Conservation (phyloP, 2,888 invertebrate species). For the Bellardia pandia region DNA sequence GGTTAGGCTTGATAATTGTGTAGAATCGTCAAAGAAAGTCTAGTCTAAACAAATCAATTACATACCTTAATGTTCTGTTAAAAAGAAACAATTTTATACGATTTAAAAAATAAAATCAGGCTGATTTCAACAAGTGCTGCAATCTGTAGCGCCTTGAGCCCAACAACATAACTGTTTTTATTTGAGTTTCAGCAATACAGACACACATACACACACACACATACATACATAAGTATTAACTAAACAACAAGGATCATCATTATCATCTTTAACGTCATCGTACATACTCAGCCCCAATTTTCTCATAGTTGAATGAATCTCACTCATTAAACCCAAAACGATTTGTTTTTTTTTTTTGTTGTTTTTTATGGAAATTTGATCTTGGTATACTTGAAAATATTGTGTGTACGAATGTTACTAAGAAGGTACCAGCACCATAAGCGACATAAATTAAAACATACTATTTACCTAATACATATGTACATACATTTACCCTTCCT, state of each 20-base stretch:
- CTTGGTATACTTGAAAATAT: slow-evolving; percentile 63
- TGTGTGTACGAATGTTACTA: slow-evolving; percentile 25
- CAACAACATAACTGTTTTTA: slow-evolving; percentile 64
- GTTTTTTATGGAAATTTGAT: slow-evolving; percentile 66
- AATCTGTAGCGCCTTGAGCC: slow-evolving; percentile 61
- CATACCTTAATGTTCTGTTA: slow-evolving; percentile 33
- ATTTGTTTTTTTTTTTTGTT: background rate
- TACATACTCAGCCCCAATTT: slow-evolving; percentile 7
- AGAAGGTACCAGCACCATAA: slow-evolving; percentile 30
- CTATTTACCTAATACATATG: background rate
- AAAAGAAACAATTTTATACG: slow-evolving; percentile 1
- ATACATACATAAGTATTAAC: slow-evolving; percentile 26
- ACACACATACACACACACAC: slow-evolving; percentile 7
- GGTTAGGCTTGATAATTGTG: slow-evolving; percentile 13
- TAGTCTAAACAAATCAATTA: slow-evolving; percentile 65
- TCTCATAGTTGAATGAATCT: slow-evolving; percentile 58
- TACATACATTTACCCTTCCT: background rate
- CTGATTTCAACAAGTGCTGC: slow-evolving; percentile 62
- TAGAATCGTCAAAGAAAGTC: background rate
- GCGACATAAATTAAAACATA: slow-evolving; percentile 47
- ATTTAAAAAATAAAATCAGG: background rate
- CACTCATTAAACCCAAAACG: slow-evolving; percentile 33
- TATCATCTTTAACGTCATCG: slow-evolving; percentile 1
- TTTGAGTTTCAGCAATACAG: slow-evolving; percentile 60
- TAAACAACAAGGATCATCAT: slow-evolving; percentile 24